A percentile compares a stretch with the other conserved stretches of the same genome.
Evolutionary conservation across 2,113 vertebrate genomes (phyloP).

Genomic region (Miniopterus natalensis): DNA sequence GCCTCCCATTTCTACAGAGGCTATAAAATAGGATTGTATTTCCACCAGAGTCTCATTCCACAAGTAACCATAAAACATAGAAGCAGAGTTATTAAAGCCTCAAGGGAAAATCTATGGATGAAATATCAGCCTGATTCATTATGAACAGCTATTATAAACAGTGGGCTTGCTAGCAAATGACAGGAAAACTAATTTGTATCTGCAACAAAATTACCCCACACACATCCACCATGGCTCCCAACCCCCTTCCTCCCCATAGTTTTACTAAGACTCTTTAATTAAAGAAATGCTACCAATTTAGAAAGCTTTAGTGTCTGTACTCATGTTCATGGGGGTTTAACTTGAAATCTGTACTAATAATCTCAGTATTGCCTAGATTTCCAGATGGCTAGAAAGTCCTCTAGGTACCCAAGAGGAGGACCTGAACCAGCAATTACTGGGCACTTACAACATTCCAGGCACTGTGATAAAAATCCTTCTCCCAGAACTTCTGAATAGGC

Average conservation of each 20-base stretch:
- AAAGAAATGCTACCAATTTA: slow-evolving; percentile 33
- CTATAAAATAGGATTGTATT: slow-evolving; percentile 76
- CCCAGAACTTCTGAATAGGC: not conserved
- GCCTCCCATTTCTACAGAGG: slow-evolving; percentile 47
- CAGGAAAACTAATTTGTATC: slow-evolving; percentile 75
- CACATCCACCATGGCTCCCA: not conserved
- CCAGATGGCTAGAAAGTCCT: not conserved
- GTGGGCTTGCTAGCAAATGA: slow-evolving; percentile 66
- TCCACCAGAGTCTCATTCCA: slow-evolving; percentile 61
- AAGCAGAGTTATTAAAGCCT: slow-evolving; percentile 73
- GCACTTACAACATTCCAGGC: not conserved
- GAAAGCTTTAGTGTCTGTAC: not conserved
- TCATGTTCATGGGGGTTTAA: not conserved
- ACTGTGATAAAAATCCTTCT: not conserved
- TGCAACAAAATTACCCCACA: slow-evolving; percentile 61
- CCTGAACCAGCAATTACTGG: not conserved
- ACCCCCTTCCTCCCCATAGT: not conserved
- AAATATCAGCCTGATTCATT: slow-evolving; percentile 81
- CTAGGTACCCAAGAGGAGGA: not conserved
- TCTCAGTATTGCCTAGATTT: not conserved
- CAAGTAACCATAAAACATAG: slow-evolving; percentile 73
- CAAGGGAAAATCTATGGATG: slow-evolving; percentile 76
- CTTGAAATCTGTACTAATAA: slow-evolving; percentile 60
- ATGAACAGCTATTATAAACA: slow-evolving; percentile 76
- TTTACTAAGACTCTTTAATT: slow-evolving; percentile 39